Conservation (phyloP, 2,797 vertebrate genomes). For the Lutjanus argentimaculatus region DNA sequence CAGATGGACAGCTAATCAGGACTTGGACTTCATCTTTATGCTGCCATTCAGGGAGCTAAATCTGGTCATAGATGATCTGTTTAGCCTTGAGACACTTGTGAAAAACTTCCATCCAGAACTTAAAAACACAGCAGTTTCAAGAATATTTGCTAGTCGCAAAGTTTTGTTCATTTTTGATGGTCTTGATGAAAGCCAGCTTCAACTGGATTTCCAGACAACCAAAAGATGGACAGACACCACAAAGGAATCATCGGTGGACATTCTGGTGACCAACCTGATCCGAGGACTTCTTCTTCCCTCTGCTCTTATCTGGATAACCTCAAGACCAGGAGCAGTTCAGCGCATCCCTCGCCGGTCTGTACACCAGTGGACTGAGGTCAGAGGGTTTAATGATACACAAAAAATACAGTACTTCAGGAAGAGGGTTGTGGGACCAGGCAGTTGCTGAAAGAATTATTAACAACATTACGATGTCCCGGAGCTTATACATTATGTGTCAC, state of each 20-base stretch:
- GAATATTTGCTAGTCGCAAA: slow-evolving; percentile 14
- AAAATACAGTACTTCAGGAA: slow-evolving; percentile 60
- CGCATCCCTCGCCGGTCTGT: not conserved
- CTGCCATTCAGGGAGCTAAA: slow-evolving; percentile 69
- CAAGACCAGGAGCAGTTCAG: slow-evolving; percentile 54
- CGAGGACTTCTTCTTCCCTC: slow-evolving; percentile 44
- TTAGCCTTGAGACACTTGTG: slow-evolving; percentile 51
- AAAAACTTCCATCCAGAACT: slow-evolving; percentile 51
- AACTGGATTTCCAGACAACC: slow-evolving; percentile 31
- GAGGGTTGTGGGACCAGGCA: slow-evolving; percentile 21
- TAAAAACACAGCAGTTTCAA: slow-evolving; percentile 6
- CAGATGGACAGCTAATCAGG: slow-evolving; percentile 49
- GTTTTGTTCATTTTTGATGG: slow-evolving; percentile 68
- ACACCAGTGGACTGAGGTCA: slow-evolving; percentile 47
- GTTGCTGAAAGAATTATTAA: slow-evolving; percentile 42
- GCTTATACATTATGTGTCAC: slow-evolving; percentile 70
- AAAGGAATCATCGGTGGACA: slow-evolving; percentile 38
- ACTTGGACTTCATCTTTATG: slow-evolving; percentile 57
- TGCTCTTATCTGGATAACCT: slow-evolving; percentile 67
- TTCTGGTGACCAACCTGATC: slow-evolving; percentile 61
- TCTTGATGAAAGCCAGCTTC: slow-evolving; percentile 60
- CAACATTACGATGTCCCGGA: slow-evolving; percentile 42
- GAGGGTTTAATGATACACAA: slow-evolving; percentile 57
- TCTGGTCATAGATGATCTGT: slow-evolving; percentile 24
- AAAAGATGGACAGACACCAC: slow-evolving; percentile 11